phyloP scores from a whole-genome alignment of 92 coral and sea anemone species.

The Palythoa caribaeorum region DNA sequence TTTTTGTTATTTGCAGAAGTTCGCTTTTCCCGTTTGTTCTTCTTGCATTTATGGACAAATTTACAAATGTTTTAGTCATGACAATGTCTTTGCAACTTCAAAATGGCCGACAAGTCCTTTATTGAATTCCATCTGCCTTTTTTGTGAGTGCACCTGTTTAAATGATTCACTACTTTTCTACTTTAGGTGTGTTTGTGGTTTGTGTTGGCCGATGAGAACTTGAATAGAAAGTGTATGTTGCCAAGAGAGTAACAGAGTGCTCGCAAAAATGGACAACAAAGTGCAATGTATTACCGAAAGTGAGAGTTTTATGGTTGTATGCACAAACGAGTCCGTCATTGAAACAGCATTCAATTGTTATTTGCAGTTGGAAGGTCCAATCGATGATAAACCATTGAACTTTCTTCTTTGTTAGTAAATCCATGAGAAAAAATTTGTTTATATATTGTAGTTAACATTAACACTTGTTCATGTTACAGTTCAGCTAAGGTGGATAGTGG shows the following conservation, averaged over 20 bases:
- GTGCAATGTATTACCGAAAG: slow-evolving; percentile 22
- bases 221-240: slow-evolving; percentile 6
- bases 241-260: not conserved
- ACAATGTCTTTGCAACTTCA: not conserved
- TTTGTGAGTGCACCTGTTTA: not conserved
- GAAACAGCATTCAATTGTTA: slow-evolving; percentile 30
- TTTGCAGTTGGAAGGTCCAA: slow-evolving; percentile 29
- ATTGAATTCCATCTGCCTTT: not conserved
- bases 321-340: slow-evolving; percentile 12
- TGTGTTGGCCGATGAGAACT: slow-evolving; percentile 15
- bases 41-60: not conserved
- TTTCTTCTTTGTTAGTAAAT: too few relatives aligned
- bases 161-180: not conserved
- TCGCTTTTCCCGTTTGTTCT: not conserved
- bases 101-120: not conserved
- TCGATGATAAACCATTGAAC: slow-evolving; percentile 19
- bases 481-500: too few relatives aligned
- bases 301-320: slow-evolving; percentile 4
- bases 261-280: not conserved
- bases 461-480: too few relatives aligned
- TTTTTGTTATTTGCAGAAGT: not conserved
- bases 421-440: too few relatives aligned
- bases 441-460: too few relatives aligned
- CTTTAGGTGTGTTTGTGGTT: slow-evolving; percentile 16
- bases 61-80: not conserved